Evolutionary conservation across 2,113 vertebrate species (phyloP).

Genomic region (Pollachius pollachius): DNA sequence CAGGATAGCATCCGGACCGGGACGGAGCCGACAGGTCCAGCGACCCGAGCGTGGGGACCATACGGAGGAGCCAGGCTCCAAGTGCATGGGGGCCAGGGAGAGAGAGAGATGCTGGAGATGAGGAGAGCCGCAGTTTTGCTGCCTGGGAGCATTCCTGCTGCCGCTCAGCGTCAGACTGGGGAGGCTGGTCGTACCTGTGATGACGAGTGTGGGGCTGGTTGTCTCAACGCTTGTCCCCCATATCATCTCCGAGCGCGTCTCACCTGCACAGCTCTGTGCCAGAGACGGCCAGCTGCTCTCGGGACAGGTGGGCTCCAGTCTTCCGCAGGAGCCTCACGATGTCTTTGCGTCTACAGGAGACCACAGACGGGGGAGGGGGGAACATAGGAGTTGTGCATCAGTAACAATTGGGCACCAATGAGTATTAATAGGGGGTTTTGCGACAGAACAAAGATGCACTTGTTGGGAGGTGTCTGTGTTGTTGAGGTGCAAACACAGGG

Average conservation of each 20-base stretch:
- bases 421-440: background rate
- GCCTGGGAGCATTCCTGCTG: slow-evolving; percentile 65
- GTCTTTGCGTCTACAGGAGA: slow-evolving; percentile 69
- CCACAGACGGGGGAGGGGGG: background rate
- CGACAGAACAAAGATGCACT: too few species aligned
- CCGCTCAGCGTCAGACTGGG: slow-evolving; percentile 48
- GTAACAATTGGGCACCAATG: background rate
- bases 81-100: background rate
- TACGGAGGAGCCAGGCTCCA: too few species aligned
- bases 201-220: background rate
- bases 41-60: too few species aligned
- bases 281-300: slow-evolving; percentile 75
- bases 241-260: slow-evolving; percentile 20
- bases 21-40: too few species aligned
- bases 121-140: slow-evolving; percentile 50
- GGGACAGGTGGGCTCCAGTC: slow-evolving; percentile 84
- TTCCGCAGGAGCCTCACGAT: slow-evolving; percentile 80
- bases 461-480: too few species aligned
- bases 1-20: too few species aligned
- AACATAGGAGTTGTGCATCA: background rate
- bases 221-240: background rate
- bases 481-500: background rate
- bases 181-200: slow-evolving; percentile 67
- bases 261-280: slow-evolving; percentile 89
- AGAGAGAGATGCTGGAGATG: slow-evolving; percentile 15